Evolutionary conservation across 1,140 invertebrate species (phyloP).

Genomic region (Musca domestica): DNA sequence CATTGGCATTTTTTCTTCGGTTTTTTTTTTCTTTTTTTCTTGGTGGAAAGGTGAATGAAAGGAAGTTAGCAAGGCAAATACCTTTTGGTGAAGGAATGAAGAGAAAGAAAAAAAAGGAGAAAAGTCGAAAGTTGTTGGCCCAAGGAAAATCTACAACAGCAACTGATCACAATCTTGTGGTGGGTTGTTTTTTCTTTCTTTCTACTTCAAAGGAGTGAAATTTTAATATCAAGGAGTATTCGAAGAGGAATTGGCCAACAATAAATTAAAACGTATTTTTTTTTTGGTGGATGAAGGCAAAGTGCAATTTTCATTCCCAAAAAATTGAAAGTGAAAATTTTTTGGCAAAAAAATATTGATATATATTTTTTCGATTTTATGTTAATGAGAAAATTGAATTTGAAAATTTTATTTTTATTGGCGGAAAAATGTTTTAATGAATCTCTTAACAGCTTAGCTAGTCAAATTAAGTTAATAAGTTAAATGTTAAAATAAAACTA

Average conservation of each 20-base stretch:
- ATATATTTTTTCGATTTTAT: no score
- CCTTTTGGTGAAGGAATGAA: no score
- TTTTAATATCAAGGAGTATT: not conserved
- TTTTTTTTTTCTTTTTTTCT: not conserved
- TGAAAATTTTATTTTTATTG: no score
- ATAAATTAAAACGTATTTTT: not conserved
- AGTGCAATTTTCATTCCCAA: not conserved
- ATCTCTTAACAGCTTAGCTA: no score
- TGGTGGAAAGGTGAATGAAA: not conserved
- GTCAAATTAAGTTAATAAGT: no score
- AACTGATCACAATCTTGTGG: no score
- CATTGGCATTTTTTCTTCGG: not conserved
- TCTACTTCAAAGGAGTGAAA: not conserved
- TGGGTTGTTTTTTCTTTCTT: no score
- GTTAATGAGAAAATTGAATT: no score
- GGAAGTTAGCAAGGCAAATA: not conserved
- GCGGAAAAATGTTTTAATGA: no score
- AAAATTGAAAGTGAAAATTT: conserved; percentile 13
- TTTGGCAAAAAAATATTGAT: not conserved
- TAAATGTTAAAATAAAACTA: no score
- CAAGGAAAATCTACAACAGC: no score
- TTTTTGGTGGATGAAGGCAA: not conserved
- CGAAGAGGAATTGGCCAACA: not conserved
- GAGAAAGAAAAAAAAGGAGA: not conserved
- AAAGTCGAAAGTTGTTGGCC: not conserved